Conservation (phyloP, 2,797 vertebrate genomes). For the Onychomys arenicola region DNA sequence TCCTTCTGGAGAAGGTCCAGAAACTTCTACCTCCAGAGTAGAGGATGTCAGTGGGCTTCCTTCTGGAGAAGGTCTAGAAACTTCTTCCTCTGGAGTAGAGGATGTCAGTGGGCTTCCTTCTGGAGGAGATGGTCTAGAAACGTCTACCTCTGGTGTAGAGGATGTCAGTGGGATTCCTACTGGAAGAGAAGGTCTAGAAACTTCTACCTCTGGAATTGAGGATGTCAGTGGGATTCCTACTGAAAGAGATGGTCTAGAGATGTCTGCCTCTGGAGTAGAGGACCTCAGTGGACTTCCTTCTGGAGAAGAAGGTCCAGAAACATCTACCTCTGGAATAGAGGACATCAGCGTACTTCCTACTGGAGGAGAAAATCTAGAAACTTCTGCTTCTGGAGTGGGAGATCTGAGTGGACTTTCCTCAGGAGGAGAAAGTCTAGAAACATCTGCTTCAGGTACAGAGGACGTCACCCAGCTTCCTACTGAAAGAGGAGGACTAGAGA, state of each 20-base stretch:
- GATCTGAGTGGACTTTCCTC: not conserved
- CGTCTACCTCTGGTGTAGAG: slow-evolving; percentile 73
- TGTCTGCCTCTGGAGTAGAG: not conserved
- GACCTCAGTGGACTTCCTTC: not conserved
- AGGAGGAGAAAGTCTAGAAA: not conserved
- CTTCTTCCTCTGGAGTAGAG: slow-evolving; percentile 28
- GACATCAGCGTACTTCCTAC: accelerated
- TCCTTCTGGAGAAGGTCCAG: not conserved
- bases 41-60: not conserved
- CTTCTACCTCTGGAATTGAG: not conserved
- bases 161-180: slow-evolving; percentile 72
- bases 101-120: slow-evolving; percentile 75
- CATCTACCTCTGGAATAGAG: not conserved
- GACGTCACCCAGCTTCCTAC: not conserved
- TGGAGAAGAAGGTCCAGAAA: not conserved
- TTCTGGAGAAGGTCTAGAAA: not conserved
- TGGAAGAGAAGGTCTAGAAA: slow-evolving; percentile 81
- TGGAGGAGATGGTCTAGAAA: slow-evolving; percentile 54
- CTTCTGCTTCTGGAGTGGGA: not conserved
- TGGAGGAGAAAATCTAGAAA: not conserved
- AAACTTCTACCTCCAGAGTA: slow-evolving; percentile 5
- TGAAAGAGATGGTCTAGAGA: not conserved
- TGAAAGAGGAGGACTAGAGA: not conserved
- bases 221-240: accelerated
- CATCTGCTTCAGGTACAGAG: slow-evolving; percentile 15